Conservation (phyloP, 1,140 invertebrate genomes). For the Babylonia areolata region DNA sequence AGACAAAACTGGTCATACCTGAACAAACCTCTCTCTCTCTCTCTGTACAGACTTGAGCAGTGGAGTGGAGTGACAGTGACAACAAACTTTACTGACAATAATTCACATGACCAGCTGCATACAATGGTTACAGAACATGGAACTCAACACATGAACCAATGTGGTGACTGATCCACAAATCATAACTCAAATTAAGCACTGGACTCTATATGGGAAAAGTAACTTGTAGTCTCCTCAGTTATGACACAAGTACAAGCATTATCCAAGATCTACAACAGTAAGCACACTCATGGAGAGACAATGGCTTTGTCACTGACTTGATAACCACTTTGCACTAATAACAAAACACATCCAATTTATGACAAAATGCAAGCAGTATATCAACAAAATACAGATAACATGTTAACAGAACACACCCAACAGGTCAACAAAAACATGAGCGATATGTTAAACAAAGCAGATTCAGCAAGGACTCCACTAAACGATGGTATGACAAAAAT, state of each 20-base stretch:
- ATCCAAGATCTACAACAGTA: neutral
- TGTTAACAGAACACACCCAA: neutral
- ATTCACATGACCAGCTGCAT: slow-evolving; percentile 26
- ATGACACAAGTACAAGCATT: neutral
- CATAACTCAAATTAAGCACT: slow-evolving; percentile 17
- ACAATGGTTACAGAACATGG: slow-evolving; percentile 30
- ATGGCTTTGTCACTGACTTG: neutral
- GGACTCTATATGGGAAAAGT: neutral
- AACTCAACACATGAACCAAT: slow-evolving; percentile 4
- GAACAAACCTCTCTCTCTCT: neutral
- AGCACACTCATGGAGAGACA: neutral
- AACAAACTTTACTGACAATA: slow-evolving; percentile 35
- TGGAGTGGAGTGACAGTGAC: neutral
- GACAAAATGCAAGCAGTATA: neutral
- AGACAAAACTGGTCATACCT: too few species aligned
- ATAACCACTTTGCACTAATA: neutral
- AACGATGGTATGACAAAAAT: too few species aligned
- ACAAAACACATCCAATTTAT: neutral
- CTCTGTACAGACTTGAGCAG: neutral
- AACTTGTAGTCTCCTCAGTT: neutral
- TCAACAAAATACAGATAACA: neutral
- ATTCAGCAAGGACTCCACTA: neutral
- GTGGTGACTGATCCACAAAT: neutral
- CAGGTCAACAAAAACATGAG: neutral
- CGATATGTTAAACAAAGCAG: neutral